Evolutionary conservation across 2,113 vertebrate species (phyloP), one percentile per base, ranked within the genome.

Genomic region (Corydoras maculifer): DNA sequence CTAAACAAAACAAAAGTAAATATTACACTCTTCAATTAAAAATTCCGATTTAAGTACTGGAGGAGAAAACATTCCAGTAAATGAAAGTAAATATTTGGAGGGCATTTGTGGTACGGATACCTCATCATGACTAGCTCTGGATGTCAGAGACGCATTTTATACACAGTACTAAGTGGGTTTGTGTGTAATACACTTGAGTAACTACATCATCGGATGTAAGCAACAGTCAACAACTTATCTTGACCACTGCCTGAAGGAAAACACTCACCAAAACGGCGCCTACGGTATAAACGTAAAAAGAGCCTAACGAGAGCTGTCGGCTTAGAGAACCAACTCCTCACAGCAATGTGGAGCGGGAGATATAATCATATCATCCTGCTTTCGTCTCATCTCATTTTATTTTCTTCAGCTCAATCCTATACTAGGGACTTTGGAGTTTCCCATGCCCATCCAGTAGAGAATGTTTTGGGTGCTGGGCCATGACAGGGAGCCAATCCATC

Each of bases 21-120:
- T 55, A 55, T 68, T 68, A 74, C 15, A 48, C 18, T 29, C 55
- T 49, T 68, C 15, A 31, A 68, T 57, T 68, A 13, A 18, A 49
- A 31, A 58, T 57, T 74, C 62, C 31, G 6, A 62, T 43, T 57
- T 29, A 62, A 12, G 13, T 31, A 30, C 3, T 50, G 13, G 58
- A 29, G 50, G 32, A 57, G 30, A 67, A 55, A 13, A 13, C 25
- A 11, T 53, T 7, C 13, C 59, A n/a, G 68, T 51, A 62, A n/a
- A 49, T n/a, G 11, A 2, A 12, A 12, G 65, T 74, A 74, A 74
- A 74, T 74, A 68, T 74, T 74, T 74, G 58, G 29, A 7, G 2
- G 2, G 14, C 55, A 61, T 62, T 73, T 58, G 67, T 65, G 68
- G 60, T 68, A 61, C 30, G 9, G 18, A 62, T 57, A 32, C 18